Conservation (phyloP, 2,888 invertebrate species). For the Platycheirus albimanus region DNA sequence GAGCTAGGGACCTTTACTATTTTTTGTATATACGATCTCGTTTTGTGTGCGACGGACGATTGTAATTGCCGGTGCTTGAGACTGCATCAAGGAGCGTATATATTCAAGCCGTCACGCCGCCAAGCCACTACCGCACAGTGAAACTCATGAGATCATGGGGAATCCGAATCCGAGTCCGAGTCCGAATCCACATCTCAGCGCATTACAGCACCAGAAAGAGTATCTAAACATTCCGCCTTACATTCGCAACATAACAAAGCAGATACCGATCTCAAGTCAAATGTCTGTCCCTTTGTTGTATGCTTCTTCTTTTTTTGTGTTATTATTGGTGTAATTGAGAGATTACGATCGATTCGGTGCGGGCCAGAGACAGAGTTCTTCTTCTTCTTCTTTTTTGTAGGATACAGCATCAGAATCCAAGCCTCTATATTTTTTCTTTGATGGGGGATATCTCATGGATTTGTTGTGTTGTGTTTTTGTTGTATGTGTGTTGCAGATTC, state of each 20-base stretch:
- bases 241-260: conserved; percentile 73
- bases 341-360: conserved; percentile 65
- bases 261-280: conserved; percentile 71
- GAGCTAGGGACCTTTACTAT: conserved; percentile 34
- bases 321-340: conserved; percentile 74
- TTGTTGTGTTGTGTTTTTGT: conserved; percentile 5
- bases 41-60: conserved; percentile 54
- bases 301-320: conserved; percentile 53
- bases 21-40: conserved; percentile 30
- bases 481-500: conserved; percentile 14
- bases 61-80: conserved; percentile 60
- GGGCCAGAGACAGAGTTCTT: conserved; percentile 7
- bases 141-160: conserved; percentile 31
- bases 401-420: no score
- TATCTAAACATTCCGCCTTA: conserved; percentile 61
- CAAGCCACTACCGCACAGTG: background rate
- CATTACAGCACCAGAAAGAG: conserved; percentile 21
- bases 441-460: conserved; percentile 6
- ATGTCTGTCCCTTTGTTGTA: conserved; percentile 69
- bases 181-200: no score
- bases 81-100: conserved; percentile 29
- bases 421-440: no score
- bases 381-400: no score
- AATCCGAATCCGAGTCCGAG: no score
- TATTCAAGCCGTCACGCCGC: background rate